Base-by-base conservation (phyloP, 2,113 vertebrate species). In the Thryonomys swinderianus region DNA sequence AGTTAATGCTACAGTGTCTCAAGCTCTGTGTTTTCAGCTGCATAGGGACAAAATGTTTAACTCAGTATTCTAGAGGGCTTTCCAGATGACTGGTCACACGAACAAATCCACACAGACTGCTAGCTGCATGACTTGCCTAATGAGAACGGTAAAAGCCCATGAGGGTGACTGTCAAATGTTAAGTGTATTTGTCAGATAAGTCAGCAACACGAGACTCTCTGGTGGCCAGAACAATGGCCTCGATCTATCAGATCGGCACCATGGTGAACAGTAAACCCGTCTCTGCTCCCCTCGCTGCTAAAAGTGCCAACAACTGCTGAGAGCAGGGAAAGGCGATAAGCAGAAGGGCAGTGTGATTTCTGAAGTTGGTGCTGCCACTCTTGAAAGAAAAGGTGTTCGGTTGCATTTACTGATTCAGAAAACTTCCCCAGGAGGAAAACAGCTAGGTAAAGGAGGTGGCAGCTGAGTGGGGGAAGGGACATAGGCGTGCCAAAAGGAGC, bases 51-150 rank as follows among this genome's bases (percentile, higher is more conserved):
- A 66, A 90, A 85, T 64, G 30, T 37, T 83, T 62, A n/a, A 84
- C 53, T 81, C 57, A 71, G 40, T 78, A 71, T n/a, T 79, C 85
- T 90, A 51, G 79, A 74, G 32, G 16, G 45, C 12, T 92, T 97
- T 93, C 59, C 37, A 80, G 80, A 53, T 88, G 91, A 95, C 55
- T 67, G 37, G 14, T 18, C 45, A 20, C 14, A 89, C 80, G 51
- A 94, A 85, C 81, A 89, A 94, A 78, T 76, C 48, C 62, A 91
- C n/a, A 40, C 14, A 82, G 61, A 85, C 42, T 59, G 20, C 73
- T 85, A 95, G 34, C 59, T 66, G 67, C 57, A 25, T 48, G n/a
- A n/a, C 11, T 97, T 91, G 37, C 82, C 48, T 59, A 48, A 34
- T 42, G 62, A 95, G 34, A 80, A 69, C 4, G 23, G 2, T 57